A percentile compares a stretch with the other conserved stretches of the same genome.
phyloP scores from a whole-genome alignment of 2,888 invertebrate genomes.

The Uloborus plumipes region DNA sequence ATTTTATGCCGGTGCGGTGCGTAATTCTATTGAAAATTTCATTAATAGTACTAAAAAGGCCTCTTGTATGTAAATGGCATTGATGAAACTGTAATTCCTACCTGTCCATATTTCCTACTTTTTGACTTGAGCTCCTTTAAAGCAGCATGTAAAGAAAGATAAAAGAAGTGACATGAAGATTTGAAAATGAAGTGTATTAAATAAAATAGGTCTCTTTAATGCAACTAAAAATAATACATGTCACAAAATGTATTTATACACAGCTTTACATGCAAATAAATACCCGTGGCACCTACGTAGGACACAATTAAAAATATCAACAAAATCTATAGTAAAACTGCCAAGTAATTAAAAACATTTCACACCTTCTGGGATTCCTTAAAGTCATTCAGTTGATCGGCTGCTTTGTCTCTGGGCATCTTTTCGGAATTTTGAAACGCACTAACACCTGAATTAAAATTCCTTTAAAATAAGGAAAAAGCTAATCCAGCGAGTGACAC shows the following conservation, averaged over 20 bases:
- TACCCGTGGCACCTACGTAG: neutral
- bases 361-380: slow-evolving; percentile 45
- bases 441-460: slow-evolving; percentile 3
- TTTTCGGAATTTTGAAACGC: neutral
- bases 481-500: neutral
- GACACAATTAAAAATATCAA: neutral
- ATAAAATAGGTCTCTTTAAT: no score
- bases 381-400: slow-evolving; percentile 53
- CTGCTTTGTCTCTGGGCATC: slow-evolving; percentile 62
- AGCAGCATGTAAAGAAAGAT: slow-evolving; percentile 21
- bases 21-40: no score
- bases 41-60: no score
- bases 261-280: no score
- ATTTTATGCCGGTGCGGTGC: no score
- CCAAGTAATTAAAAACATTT: neutral
- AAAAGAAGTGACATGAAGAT: neutral
- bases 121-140: slow-evolving; percentile 34
- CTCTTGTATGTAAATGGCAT: no score
- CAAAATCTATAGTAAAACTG: neutral
- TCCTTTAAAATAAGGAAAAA: neutral
- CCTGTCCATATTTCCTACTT: slow-evolving; percentile 40
- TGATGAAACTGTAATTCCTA: neutral
- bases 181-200: no score
- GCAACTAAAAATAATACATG: no score
- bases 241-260: no score